Conservation (phyloP, 2,888 invertebrate genomes). For the Phytoseiulus persimilis region DNA sequence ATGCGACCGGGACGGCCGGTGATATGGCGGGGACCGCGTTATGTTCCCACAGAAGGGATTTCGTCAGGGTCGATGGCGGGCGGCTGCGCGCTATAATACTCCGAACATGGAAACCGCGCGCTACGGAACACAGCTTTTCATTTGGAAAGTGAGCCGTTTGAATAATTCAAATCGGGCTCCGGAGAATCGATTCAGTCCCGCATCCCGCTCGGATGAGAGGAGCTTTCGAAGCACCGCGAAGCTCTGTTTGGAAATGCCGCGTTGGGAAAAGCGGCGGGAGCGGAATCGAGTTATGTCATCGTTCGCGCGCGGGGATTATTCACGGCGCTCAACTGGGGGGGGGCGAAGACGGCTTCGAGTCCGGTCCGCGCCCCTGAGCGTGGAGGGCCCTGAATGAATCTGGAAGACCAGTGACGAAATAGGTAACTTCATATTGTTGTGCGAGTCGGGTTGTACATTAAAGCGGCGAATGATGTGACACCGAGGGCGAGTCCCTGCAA, state of each 20-base stretch:
- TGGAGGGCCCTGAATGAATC: background rate
- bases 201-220: background rate
- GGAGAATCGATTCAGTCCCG: background rate
- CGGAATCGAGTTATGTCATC: background rate
- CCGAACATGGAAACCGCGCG: background rate
- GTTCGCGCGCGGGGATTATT: background rate
- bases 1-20: background rate
- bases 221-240: background rate
- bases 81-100: background rate
- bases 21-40: constrained; percentile 5
- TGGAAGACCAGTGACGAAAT: background rate
- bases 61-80: background rate
- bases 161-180: background rate
- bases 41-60: background rate
- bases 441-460: background rate
- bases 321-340: background rate
- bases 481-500: background rate
- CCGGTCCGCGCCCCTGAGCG: no score
- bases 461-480: background rate
- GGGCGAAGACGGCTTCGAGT: no score
- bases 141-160: background rate
- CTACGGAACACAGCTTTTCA: background rate
- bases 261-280: background rate
- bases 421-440: background rate
- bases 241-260: background rate